Evolutionary conservation across 2,113 vertebrate species (phyloP), one percentile per base, ranked within the genome.

Genomic region (Phyllostomus hastatus): DNA sequence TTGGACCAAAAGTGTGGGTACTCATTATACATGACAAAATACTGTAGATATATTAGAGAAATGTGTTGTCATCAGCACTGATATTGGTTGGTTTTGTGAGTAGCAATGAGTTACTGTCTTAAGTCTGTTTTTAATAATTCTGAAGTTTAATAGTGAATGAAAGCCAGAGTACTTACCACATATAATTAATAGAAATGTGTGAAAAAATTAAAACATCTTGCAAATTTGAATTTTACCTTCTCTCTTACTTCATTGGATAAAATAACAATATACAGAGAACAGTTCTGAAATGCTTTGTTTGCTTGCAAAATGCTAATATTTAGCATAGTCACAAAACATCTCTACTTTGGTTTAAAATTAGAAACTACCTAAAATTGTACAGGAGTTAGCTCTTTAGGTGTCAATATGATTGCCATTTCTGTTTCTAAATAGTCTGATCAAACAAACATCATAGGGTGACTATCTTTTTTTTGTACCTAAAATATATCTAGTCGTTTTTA

Each of bases 191-290:
- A 24, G 73, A 97, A 96, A 48, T 73, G 31, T 66, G 33, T 96
- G 16, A 76, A 92, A 95, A 91, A 92, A 4, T 0, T 2, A 22
- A 75, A 70, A 57, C 85, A 79, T 72, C 84, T 24, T 69, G 43
- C 6, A 96, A 75, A 69, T 22, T 35, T 83, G 4, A 88, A 15
- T 92, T 96, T 88, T 75, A 76, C 96, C 96, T 95, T 26, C 6
- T 96, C 79, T 97, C 73, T 41, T 57, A 35, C 5, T 76, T 94
- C 57, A 94, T 67, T 90, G 81, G 11, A 4, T 91, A 52, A 96
- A 96, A 81, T 87, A 93, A 94, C 20, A 48, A 78, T 61, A 73
- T 72, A n/a, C 12, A 20, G 46, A 95, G 70, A 0, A 95, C 1
- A 87, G 38, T 19, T 92, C 73, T 69, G 1, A 94, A 1, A 31